phyloP scores from a whole-genome alignment of 2,888 invertebrate genomes.

The Eupithecia insigniata region DNA sequence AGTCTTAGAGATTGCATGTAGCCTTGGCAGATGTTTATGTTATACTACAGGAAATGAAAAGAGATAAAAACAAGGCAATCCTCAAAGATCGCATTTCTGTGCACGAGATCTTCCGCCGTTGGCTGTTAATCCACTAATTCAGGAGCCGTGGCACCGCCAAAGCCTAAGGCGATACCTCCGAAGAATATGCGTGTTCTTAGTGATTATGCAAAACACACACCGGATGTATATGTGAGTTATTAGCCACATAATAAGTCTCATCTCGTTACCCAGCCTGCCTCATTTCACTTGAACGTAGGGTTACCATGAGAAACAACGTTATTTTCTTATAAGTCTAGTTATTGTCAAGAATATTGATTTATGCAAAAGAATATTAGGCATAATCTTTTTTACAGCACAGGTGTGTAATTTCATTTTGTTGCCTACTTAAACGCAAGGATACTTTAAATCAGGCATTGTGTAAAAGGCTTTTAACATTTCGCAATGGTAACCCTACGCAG shows the following conservation, averaged over 20 bases:
- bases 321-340: neutral
- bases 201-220: slow-evolving; percentile 75
- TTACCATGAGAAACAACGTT: neutral
- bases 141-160: slow-evolving; percentile 53
- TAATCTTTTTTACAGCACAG: neutral
- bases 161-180: slow-evolving; percentile 56
- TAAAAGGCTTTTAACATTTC: neutral
- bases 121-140: slow-evolving; percentile 56
- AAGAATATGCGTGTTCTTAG: slow-evolving; percentile 60
- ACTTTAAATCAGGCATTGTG: neutral
- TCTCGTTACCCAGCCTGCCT: slow-evolving; percentile 58
- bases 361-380: neutral
- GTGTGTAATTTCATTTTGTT: slow-evolving; percentile 8
- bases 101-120: slow-evolving; percentile 53
- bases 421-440: neutral
- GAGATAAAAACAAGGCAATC: slow-evolving; percentile 17
- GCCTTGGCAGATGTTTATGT: neutral
- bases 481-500: slow-evolving; percentile 17
- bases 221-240: slow-evolving; percentile 67
- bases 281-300: slow-evolving; percentile 45
- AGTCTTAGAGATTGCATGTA: neutral
- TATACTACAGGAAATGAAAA: neutral
- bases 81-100: slow-evolving; percentile 37
- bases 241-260: slow-evolving; percentile 66
- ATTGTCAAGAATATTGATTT: neutral